Conservation (phyloP, 2,113 vertebrate species). For the Narcine bancroftii region DNA sequence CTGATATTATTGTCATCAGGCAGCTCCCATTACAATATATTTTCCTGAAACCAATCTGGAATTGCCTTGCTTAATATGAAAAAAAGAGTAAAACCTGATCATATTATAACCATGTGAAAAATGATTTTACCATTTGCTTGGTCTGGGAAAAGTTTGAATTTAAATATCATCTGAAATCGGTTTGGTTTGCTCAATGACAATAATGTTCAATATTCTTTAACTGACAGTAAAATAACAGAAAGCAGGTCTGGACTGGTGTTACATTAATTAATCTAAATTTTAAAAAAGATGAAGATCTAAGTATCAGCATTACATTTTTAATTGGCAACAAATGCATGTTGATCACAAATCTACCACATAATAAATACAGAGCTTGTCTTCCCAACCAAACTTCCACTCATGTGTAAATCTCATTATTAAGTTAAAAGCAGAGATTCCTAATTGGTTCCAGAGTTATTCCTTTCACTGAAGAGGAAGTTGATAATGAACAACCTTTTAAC, state of each 20-base stretch:
- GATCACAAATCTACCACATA: not conserved
- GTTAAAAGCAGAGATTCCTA: constrained; percentile 79
- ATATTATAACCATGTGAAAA: not conserved
- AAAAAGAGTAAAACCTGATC: not conserved
- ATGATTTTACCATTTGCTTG: constrained; percentile 9
- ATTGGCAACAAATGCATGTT: not conserved
- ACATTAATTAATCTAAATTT: not conserved
- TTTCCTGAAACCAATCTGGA: not conserved
- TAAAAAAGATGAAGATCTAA: not conserved
- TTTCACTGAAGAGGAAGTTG: constrained; percentile 64
- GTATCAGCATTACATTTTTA: constrained; percentile 9
- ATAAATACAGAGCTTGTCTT: not conserved
- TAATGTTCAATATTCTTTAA: not conserved
- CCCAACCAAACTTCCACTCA: constrained; percentile 51
- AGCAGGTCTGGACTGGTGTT: not conserved
- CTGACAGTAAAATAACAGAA: not conserved
- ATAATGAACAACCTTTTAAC: constrained; percentile 74
- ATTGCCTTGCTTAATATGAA: not conserved
- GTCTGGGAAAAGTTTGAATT: not conserved
- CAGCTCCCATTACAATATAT: not conserved
- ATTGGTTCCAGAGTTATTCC: constrained; percentile 87
- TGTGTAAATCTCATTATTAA: constrained; percentile 80
- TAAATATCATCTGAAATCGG: not conserved
- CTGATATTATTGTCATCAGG: not conserved
- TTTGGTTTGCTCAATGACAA: not conserved